Evolutionary conservation across 2,888 invertebrate species (phyloP), one percentile per base, ranked within the genome.

Genomic region (Ptychoptera contaminata): DNA sequence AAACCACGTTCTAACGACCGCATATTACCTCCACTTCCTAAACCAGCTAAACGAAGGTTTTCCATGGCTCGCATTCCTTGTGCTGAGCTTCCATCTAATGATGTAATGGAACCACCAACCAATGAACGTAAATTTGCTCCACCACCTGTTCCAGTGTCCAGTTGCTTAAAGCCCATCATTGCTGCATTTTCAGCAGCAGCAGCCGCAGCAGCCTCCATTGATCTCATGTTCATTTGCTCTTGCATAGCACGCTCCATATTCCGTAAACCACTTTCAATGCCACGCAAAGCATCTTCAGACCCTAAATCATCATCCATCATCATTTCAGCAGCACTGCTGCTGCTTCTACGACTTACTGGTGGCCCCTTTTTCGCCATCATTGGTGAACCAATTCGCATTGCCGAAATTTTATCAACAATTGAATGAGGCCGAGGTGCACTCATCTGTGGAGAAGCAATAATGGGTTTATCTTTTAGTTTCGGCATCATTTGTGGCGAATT

Each of bases 181-280:
- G 47, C 46, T 35, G 48, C 52, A 40, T 49, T 48, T 34, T 49
- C 40, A 16, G 46, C 43, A 7, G 49, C 47, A 3, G 51, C 47
- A 2, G 45, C 52, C 2, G 49, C 55, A 2, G 58, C 58, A 0
- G 58, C 60, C 52, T 66, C 66, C 46, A 63, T 49, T 29, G 58
- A 61, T 14, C 66, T 54, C 36, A 66, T 46, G 48, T 60, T 65
- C 59, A 66, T 62, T 53, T 66, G 66, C 48, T 66, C 66, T 51
- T 65, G 63, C 65, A 65, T 65, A 44, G 66, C 66, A 15, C 66
- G 58, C 48, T 66, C 66, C 66, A 66, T 66, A 46, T 65, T 66
- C 15, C 64, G 58, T 14, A 66, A 51, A 3, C 66, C 66, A 44
- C 66, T 64, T 46, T 66, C 66, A 14, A 66, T 66, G 39, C 66